Evolutionary conservation across 53 echinoderm and acorn worm genomes (phyloP).

Genomic region (Patiria pectinifera): DNA sequence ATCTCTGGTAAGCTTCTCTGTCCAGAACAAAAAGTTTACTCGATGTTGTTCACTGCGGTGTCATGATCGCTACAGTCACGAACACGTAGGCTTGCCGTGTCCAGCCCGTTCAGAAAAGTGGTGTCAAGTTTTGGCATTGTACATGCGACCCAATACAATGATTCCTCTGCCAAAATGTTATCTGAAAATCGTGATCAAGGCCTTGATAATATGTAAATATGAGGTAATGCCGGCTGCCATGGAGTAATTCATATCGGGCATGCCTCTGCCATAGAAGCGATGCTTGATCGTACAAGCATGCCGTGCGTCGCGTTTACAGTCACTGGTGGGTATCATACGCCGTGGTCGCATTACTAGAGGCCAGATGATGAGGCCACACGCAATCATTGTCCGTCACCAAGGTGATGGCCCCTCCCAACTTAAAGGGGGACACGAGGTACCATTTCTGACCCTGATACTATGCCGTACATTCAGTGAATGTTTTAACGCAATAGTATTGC

Average conservation of each 20-base stretch:
- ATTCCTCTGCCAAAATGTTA: neutral
- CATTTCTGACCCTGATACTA: no score
- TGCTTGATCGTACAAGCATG: neutral
- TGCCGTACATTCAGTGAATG: no score
- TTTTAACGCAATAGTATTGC: no score
- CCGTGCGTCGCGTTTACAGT: neutral
- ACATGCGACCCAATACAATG: neutral
- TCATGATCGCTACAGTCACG: neutral
- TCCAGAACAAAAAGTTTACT: neutral
- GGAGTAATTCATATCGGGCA: neutral
- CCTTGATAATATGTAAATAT: neutral
- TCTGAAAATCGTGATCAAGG: neutral
- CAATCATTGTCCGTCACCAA: neutral
- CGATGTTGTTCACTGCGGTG: neutral
- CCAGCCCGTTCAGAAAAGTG: neutral
- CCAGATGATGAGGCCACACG: neutral
- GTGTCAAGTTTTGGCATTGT: constrained; percentile 15
- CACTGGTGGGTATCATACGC: neutral
- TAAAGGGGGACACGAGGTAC: neutral
- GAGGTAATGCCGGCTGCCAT: neutral
- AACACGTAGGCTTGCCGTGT: neutral
- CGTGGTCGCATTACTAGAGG: no score
- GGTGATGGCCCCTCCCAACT: constrained; percentile 43
- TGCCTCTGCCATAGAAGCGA: neutral
- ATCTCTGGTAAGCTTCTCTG: neutral